Evolutionary conservation across 2,797 vertebrate species (phyloP), one percentile per base, ranked within the genome.

Genomic region (Chaunax sp.): DNA sequence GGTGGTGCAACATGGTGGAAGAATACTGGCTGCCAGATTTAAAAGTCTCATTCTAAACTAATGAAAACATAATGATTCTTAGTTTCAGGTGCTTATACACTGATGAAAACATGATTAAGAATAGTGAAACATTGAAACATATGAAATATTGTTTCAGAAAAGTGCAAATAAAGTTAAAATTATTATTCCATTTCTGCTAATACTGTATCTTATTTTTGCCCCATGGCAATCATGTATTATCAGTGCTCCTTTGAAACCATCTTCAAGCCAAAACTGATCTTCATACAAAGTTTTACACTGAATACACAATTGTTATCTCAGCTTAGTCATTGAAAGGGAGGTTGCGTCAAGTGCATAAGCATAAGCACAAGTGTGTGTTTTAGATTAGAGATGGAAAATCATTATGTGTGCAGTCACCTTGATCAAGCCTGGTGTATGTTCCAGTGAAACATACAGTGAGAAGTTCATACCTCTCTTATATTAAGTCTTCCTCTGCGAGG

Each of bases 321-420:
- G 62, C 49, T 58, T 23, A 41, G 18, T 53, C 58, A 52, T 25
- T 37, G 26, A 75, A 75, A 64, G 12, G 73, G 46, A 64, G 22
- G 55, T 23, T 56, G 55, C 44, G 2, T 64, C 28, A 67, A 12
- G 46, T 16, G 20, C 33, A 59, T 59, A 41, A 71, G 20, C 37
- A 59, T 60, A 40, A 70, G 38, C 10, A n/a, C 35, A 55, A n/a
- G 49, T 78, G 72, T 87, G 79, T 83, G 71, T 81, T 87, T 80
- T 77, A 86, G 80, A 89, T 87, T 89, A 87, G 64, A 64, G 55
- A 69, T 69, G 70, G 80, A 85, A 87, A 89, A 64, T 60, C 46
- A 66, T 69, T 89, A 53, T 63, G 64, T 80, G 71, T 66, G 76
- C 80, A 74, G 64, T 87, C 83, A 89, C 81, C 85, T 84, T 86